These are phyloP conservation scores for Galleria mellonella DNA, from an alignment of 1,140 invertebrate genomes.

Conservation along the genomic window DNA sequence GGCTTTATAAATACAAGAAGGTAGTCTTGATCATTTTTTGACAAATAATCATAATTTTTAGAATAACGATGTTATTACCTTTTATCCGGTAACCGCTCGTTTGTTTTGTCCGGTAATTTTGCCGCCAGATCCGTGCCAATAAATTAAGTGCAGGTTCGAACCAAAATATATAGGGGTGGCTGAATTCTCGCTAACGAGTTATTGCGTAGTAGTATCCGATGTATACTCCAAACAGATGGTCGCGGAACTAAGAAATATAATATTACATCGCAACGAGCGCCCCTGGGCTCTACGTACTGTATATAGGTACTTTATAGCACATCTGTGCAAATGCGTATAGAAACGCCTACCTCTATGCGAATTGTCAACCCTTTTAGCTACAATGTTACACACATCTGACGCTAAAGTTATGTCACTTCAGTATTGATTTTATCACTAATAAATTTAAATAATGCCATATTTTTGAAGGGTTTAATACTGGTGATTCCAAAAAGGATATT, in stretches of 20 bases:
- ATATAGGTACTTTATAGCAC: constrained; percentile 25
- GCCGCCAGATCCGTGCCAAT: constrained; percentile 32
- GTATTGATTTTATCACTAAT: too few relatives aligned
- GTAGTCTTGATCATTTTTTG: too few relatives aligned
- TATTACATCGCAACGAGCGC: constrained; percentile 2
- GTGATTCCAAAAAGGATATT: too few relatives aligned
- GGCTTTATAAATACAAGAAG: too few relatives aligned
- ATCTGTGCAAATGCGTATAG: constrained; percentile 31
- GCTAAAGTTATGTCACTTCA: too few relatives aligned
- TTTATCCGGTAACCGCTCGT: constrained; percentile 31
- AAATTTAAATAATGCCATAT: too few relatives aligned
- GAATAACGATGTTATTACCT: constrained; percentile 16
- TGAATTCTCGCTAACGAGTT: constrained; percentile 33
- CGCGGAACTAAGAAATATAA: constrained; percentile 1
- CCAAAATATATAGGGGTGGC: constrained; percentile 32
- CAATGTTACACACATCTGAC: neutral
- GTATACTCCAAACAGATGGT: constrained; percentile 5
- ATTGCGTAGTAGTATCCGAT: constrained; percentile 8
- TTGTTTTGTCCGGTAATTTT: constrained; percentile 44
- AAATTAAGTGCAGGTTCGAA: constrained; percentile 36
- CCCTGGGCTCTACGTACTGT: neutral
- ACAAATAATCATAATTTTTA: neutral
- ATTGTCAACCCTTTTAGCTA: constrained; percentile 35
- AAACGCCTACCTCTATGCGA: constrained; percentile 36
- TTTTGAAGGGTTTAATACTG: too few relatives aligned